These are phyloP conservation scores for Drosophila kanapiae DNA, from an alignment of 1,140 invertebrate species.

Conservation along the genomic window DNA sequence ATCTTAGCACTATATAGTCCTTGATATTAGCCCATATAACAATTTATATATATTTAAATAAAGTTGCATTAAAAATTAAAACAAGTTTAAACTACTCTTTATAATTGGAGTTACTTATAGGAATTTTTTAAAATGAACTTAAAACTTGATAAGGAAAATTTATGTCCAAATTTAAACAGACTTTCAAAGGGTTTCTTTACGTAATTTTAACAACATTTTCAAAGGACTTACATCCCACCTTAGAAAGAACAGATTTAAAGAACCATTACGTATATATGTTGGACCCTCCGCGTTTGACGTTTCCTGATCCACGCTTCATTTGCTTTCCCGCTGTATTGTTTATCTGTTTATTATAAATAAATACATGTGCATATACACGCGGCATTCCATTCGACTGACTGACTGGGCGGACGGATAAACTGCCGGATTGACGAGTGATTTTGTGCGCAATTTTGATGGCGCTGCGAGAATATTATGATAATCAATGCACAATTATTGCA, in stretches of 20 bases:
- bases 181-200: too few relatives aligned
- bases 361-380: not conserved
- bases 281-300: not conserved
- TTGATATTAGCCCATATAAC: too few relatives aligned
- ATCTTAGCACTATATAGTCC: too few relatives aligned
- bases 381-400: constrained; percentile 17
- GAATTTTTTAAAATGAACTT: too few relatives aligned
- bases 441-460: constrained; percentile 67
- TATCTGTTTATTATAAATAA: constrained; percentile 28
- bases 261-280: too few relatives aligned
- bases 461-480: constrained; percentile 56
- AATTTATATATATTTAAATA: too few relatives aligned
- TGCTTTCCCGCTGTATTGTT: constrained; percentile 11
- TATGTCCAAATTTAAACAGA: too few relatives aligned
- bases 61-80: too few relatives aligned
- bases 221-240: not conserved
- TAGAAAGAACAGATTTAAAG: not conserved
- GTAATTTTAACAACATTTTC: not conserved
- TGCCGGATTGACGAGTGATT: constrained; percentile 38
- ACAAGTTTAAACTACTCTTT: too few relatives aligned
- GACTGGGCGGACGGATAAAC: constrained; percentile 27
- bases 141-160: too few relatives aligned
- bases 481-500: constrained; percentile 76
- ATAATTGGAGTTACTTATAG: too few relatives aligned
- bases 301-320: constrained; percentile 31